Evolutionary conservation across 2,888 invertebrate genomes (phyloP).

Genomic region (Glaucopsyche alexis): DNA sequence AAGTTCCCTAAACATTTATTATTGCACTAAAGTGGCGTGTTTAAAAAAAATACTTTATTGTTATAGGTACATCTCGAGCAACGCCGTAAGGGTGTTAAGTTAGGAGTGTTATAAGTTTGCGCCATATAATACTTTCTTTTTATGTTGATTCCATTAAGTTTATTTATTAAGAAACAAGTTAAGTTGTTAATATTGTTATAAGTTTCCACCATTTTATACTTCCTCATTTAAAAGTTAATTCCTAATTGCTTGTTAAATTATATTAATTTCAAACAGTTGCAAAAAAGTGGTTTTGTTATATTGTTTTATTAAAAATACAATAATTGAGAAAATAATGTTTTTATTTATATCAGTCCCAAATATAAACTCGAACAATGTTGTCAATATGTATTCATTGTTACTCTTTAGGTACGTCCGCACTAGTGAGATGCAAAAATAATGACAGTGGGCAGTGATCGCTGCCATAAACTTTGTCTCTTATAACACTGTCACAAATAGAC

Average conservation of each 20-base stretch:
- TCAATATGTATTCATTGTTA: constrained; percentile 39
- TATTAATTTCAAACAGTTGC: neutral
- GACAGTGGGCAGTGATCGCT: constrained; percentile 98
- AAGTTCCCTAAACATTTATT: no score
- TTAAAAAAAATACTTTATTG: constrained; percentile 20
- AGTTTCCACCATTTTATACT: no score
- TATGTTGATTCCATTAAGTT: neutral
- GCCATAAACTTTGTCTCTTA: constrained; percentile 90
- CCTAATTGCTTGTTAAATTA: no score
- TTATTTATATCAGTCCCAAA: constrained; percentile 28
- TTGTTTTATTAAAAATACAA: neutral
- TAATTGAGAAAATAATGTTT: neutral
- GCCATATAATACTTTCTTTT: neutral
- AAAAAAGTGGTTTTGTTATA: neutral
- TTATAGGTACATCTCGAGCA: constrained; percentile 85
- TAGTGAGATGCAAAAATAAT: constrained; percentile 82
- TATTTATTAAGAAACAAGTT: neutral
- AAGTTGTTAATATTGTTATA: neutral
- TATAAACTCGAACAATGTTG: neutral
- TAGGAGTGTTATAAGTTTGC: constrained; percentile 42
- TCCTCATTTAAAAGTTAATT: no score
- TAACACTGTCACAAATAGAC: constrained; percentile 90
- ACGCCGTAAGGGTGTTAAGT: constrained; percentile 79
- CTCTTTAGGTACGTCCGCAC: constrained; percentile 70
- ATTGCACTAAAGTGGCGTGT: neutral